phyloP scores from a whole-genome alignment of 2,113 vertebrate genomes.

The Heptranchias perlo region DNA sequence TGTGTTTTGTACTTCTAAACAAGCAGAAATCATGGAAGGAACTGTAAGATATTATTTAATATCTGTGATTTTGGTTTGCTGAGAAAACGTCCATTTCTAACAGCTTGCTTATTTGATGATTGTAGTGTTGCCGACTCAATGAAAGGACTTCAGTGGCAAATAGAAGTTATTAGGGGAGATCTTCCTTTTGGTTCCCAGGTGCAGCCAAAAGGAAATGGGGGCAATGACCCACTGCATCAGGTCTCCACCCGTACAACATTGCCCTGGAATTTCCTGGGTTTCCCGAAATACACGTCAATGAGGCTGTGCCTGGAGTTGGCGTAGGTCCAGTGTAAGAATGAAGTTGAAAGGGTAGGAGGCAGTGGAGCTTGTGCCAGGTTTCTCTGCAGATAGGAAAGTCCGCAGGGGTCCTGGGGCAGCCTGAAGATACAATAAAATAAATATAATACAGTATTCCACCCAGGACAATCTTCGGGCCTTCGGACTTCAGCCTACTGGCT shows the following conservation, averaged over 20 bases:
- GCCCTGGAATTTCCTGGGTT: background rate
- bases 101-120: background rate
- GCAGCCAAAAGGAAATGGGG: background rate
- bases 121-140: background rate
- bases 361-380: background rate
- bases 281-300: background rate
- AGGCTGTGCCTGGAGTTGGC: background rate
- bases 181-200: background rate
- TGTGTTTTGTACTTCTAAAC: background rate
- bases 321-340: background rate
- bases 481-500: background rate
- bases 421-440: background rate
- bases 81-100: background rate
- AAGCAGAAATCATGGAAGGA: background rate
- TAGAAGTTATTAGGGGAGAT: background rate
- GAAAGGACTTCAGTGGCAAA: background rate
- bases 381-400: background rate
- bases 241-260: too few species aligned
- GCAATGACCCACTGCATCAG: too few species aligned
- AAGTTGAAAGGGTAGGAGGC: background rate
- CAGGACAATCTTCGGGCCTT: background rate
- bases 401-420: too few species aligned
- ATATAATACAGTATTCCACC: background rate
- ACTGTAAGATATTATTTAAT: background rate
- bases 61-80: background rate